phyloP scores from a whole-genome alignment of 1,140 invertebrate genomes.

The Euglossa dilemma region DNA sequence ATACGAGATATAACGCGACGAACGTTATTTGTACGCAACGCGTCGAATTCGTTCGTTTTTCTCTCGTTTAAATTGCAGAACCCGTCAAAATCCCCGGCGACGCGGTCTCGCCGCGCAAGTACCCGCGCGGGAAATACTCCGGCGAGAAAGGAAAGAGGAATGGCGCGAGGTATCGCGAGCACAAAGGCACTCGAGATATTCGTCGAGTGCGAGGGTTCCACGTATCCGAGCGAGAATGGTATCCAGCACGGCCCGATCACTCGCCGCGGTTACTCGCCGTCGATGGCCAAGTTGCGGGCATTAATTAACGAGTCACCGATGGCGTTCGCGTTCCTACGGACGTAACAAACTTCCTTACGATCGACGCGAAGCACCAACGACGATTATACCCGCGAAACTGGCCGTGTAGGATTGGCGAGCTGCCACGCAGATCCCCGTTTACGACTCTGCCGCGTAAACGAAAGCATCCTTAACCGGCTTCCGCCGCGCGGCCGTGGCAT shows the following conservation, averaged over 20 bases:
- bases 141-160: neutral
- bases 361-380: constrained; percentile 32
- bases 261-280: neutral
- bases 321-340: constrained; percentile 27
- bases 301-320: constrained; percentile 40
- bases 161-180: neutral
- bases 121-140: too few relatives aligned
- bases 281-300: constrained; percentile 27
- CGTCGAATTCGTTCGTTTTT: neutral
- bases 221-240: constrained; percentile 35
- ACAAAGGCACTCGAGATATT: neutral
- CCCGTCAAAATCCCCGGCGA: neutral
- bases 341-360: constrained; percentile 55
- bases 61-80: neutral
- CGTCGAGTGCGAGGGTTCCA: neutral
- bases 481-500: constrained; percentile 14
- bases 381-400: constrained; percentile 47
- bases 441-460: constrained; percentile 38
- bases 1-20: neutral
- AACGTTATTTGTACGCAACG: neutral
- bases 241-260: constrained; percentile 9
- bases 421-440: constrained; percentile 27
- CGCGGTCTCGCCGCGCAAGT: too few relatives aligned
- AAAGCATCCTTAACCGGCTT: constrained; percentile 53
- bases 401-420: constrained; percentile 15